phyloP scores from a whole-genome alignment of 2,888 invertebrate species.

The Vanessa cardui region DNA sequence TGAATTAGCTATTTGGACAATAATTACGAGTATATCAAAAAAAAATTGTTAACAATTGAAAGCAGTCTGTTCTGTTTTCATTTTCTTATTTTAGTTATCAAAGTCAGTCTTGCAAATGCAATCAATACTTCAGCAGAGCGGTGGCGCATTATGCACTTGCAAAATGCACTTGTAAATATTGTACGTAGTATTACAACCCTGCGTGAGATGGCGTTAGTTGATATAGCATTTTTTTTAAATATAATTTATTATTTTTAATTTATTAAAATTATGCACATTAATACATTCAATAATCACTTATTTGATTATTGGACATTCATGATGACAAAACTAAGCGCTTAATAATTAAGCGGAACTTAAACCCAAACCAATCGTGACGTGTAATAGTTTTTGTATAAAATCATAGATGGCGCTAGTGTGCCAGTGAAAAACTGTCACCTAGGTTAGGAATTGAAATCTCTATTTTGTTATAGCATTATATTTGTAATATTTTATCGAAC shows the following conservation, averaged over 20 bases:
- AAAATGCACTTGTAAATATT: constrained; percentile 52
- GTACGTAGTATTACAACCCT: constrained; percentile 55
- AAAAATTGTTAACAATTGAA: no score
- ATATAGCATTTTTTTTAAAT: neutral
- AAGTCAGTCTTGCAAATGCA: neutral
- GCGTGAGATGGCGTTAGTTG: constrained; percentile 62
- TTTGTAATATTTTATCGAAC: no score
- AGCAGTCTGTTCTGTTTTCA: no score
- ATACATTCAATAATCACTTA: no score
- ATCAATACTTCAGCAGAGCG: constrained; percentile 33
- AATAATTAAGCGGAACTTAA: neutral
- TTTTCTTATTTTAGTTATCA: neutral
- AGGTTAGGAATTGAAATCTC: neutral
- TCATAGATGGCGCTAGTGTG: constrained; percentile 57
- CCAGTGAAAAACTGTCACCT: neutral
- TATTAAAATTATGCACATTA: no score
- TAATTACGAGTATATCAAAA: neutral
- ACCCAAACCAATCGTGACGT: constrained; percentile 1
- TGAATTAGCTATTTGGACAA: neutral
- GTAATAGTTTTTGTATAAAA: constrained; percentile 33
- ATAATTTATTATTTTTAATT: neutral
- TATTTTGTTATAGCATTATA: no score
- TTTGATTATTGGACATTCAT: neutral
- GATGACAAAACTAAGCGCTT: no score
- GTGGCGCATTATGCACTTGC: constrained; percentile 53